Evolutionary conservation across 2,113 vertebrate species (phyloP).

Genomic region (Amblyornis subalaris): DNA sequence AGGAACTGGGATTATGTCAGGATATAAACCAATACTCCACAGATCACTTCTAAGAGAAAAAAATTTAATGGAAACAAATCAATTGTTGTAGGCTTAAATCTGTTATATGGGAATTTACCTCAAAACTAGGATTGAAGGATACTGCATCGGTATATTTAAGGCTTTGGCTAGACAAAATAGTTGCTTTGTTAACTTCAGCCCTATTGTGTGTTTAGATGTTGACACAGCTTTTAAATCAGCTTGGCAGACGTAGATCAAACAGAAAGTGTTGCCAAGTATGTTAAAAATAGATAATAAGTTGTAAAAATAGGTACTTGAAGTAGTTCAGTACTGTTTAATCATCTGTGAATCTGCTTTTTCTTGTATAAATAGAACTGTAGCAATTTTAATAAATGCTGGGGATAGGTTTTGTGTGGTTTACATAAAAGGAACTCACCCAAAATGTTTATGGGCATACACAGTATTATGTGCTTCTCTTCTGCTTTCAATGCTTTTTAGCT

Average conservation of each 20-base stretch:
- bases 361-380: not conserved
- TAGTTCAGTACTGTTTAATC: not conserved
- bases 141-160: not conserved
- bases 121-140: not conserved
- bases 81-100: not conserved
- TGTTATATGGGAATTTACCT: not conserved
- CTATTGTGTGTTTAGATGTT: not conserved
- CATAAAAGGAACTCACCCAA: not conserved
- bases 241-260: not conserved
- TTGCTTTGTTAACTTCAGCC: not conserved
- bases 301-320: not conserved
- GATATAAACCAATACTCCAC: not conserved
- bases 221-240: not conserved
- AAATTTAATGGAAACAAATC: not conserved
- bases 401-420: not conserved
- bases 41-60: not conserved
- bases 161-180: not conserved
- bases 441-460: not conserved
- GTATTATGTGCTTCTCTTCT: not conserved
- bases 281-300: not conserved
- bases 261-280: not conserved
- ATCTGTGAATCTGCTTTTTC: not conserved
- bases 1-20: not conserved
- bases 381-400: not conserved
- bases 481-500: constrained; percentile 55